These are phyloP conservation scores for Pomatostomus ruficeps DNA, from an alignment of 2,113 vertebrate genomes.

Conservation along the genomic window DNA sequence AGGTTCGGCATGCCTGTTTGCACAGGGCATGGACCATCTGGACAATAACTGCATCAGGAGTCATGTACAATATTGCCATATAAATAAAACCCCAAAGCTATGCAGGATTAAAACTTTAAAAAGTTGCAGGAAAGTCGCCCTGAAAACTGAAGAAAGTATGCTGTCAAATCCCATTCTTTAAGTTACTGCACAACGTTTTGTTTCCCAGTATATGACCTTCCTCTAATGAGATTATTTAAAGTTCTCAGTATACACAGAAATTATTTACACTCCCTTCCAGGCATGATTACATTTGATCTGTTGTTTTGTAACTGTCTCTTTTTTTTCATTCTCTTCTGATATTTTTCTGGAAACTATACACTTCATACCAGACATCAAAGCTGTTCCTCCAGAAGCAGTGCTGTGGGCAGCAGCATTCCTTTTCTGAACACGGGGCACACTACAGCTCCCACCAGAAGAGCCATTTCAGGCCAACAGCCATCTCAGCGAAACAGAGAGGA, in stretches of 20 bases:
- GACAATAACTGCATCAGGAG: neutral
- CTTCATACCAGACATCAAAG: neutral
- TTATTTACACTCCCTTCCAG: neutral
- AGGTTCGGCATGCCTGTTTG: neutral
- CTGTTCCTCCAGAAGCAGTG: neutral
- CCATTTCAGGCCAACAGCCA: neutral
- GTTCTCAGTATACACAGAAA: neutral
- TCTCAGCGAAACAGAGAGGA: neutral
- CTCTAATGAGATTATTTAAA: slow-evolving; percentile 15
- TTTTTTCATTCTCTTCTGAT: neutral
- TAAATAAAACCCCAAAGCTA: neutral
- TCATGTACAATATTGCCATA: neutral
- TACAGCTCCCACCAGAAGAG: neutral
- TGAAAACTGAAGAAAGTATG: neutral
- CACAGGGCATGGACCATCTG: neutral
- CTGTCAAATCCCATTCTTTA: neutral
- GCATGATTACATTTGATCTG: neutral
- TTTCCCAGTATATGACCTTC: neutral
- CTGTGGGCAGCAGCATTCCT: neutral
- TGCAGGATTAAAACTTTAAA: neutral
- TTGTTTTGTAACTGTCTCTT: neutral
- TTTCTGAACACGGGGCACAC: neutral
- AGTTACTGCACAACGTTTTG: neutral
- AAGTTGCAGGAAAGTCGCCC: neutral
- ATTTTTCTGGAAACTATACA: neutral